Base-by-base conservation (phyloP, 2,888 invertebrate genomes). In the Luperina nickerlii region DNA sequence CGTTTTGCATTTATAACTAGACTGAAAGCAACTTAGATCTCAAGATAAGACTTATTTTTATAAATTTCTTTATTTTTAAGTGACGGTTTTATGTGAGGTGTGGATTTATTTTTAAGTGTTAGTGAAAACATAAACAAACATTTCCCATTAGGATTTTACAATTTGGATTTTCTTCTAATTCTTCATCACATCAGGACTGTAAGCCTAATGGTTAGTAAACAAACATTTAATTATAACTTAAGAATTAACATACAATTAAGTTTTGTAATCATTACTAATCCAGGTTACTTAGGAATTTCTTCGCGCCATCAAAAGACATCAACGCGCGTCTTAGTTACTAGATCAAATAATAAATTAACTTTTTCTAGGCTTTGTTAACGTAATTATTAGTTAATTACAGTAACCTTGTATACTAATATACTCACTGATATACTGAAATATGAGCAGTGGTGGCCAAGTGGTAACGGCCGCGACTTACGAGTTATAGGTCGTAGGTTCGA, bases 21-120 rank as follows among this genome's bases (percentile, higher is more conserved):
- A 97, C 96, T 97, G 97, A 96, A 95, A 93, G 96, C 92, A 96
- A 96, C 96, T 89, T 94, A 95, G 97, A 97, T 97, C 97, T 97
- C 96, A 97, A 95, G 90, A 94, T 92, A 96, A 97, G 97, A 96
- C 97, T 97, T 95, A 95, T 95, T 94, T 95, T 93, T 93, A 91
- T 90, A 93, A 89, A 90, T 91, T 90, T 88, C 87, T 81, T 85
- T 93, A 93, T 90, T 93, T 92, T 94, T 96, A 95, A 96, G 96
- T 96, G 96, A 95, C 95, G 90, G 93, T 94, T 94, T 84, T 87
- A 85, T 92, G 96, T 96, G 96, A 93, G 92, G 94, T 94, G 96
- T 94, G 95, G 94, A 93, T 94, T 93, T 94, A 93, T 92, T 94
- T 94, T 94, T 94, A 94, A 96, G 96, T 96, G 96, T 91, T 92